Conservation (phyloP, 2,797 vertebrate species). For the Nyctibius grandis region DNA sequence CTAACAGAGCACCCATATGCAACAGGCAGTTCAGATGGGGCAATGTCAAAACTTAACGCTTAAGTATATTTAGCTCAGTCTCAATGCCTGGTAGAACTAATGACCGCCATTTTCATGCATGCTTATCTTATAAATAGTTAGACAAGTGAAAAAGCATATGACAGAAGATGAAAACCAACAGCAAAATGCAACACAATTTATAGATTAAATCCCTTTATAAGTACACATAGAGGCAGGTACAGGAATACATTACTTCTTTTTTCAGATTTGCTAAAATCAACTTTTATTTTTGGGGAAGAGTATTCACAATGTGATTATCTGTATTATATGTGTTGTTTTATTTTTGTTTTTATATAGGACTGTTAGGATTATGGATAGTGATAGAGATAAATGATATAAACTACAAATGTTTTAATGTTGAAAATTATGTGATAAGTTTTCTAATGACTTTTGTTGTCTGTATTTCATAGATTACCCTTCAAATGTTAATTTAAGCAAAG, state of each 20-base stretch:
- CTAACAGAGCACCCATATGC: neutral
- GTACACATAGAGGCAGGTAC: neutral
- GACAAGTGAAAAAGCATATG: neutral
- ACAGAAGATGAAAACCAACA: neutral
- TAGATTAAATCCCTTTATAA: neutral
- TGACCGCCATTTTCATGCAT: neutral
- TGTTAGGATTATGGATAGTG: neutral
- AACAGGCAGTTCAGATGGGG: neutral
- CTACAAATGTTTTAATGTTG: neutral
- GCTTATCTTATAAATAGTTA: neutral
- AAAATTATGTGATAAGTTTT: neutral
- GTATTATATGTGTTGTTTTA: neutral
- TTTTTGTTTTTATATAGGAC: neutral
- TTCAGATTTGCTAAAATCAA: neutral
- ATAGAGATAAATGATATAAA: neutral
- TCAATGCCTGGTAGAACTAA: neutral
- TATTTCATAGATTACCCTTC: neutral
- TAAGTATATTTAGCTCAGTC: neutral
- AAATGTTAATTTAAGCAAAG: slow-evolving; percentile 36
- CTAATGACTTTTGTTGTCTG: neutral
- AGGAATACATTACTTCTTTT: neutral
- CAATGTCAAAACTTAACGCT: neutral
- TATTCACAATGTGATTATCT: neutral
- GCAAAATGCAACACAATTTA: neutral
- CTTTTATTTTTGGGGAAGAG: neutral